phyloP scores from a whole-genome alignment of 2,888 invertebrate genomes.

The Drosophila macrospina region DNA sequence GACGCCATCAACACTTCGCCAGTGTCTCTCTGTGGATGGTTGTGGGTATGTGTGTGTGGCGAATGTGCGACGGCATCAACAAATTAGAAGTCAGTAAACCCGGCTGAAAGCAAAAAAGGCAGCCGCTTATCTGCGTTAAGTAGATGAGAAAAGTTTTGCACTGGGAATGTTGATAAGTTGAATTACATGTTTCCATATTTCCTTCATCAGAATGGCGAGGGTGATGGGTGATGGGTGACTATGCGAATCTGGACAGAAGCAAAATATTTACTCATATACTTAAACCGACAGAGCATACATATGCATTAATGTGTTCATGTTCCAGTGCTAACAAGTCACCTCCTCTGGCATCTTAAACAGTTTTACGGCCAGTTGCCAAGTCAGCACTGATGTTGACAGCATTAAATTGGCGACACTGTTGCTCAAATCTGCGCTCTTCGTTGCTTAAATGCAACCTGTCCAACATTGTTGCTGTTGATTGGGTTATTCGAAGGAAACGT shows the following conservation, averaged over 20 bases:
- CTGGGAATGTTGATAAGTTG: conserved; percentile 76
- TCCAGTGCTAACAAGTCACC: conserved; percentile 23
- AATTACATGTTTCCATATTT: conserved; percentile 73
- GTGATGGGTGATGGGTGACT: conserved; percentile 9
- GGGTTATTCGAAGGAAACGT: conserved; percentile 16
- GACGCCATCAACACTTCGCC: conserved; percentile 77
- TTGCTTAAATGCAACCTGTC: conserved; percentile 69
- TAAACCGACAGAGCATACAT: conserved; percentile 6
- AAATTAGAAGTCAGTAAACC: conserved; percentile 80
- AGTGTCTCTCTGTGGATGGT: conserved; percentile 52
- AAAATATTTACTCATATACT: conserved; percentile 8
- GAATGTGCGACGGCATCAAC: conserved; percentile 55
- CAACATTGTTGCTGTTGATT: conserved; percentile 69
- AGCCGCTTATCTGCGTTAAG: conserved; percentile 79
- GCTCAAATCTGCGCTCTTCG: conserved; percentile 62
- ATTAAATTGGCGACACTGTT: conserved; percentile 76
- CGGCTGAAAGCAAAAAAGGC: conserved; percentile 53
- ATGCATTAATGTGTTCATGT: conserved; percentile 42
- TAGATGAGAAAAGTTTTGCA: conserved; percentile 81
- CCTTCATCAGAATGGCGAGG: conserved; percentile 38
- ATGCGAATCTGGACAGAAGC: conserved; percentile 51
- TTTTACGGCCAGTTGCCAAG: conserved; percentile 58
- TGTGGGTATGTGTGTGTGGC: conserved; percentile 5
- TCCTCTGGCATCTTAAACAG: conserved; percentile 26
- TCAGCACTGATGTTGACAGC: conserved; percentile 42